These are phyloP conservation scores for Melanotaenia pygmaea DNA, from an alignment of 2,797 vertebrate genomes.

Conservation along the genomic window DNA sequence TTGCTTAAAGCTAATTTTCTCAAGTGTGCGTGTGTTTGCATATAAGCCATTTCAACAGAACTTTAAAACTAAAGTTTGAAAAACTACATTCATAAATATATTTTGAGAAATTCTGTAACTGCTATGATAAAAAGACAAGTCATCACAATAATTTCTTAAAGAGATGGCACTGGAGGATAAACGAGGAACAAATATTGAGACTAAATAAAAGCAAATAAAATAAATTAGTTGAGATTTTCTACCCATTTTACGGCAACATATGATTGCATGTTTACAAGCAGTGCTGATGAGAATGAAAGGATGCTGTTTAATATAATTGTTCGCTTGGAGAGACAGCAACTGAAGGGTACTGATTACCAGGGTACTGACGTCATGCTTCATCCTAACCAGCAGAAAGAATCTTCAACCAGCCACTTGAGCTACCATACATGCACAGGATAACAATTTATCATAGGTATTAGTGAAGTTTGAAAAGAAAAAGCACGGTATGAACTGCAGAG, in stretches of 20 bases:
- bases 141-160: too few relatives aligned
- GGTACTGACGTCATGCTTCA: neutral
- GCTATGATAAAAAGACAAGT: neutral
- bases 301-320: neutral
- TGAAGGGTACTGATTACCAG: neutral
- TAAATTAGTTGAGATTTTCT: too few relatives aligned
- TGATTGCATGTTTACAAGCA: neutral
- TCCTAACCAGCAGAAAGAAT: too few relatives aligned
- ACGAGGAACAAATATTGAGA: too few relatives aligned
- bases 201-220: too few relatives aligned
- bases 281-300: neutral
- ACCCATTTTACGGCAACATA: too few relatives aligned
- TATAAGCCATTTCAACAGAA: slow-evolving; percentile 12
- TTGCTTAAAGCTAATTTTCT: slow-evolving; percentile 41
- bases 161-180: too few relatives aligned
- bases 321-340: neutral
- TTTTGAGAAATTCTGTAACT: neutral
- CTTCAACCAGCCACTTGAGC: too few relatives aligned
- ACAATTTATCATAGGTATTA: too few relatives aligned
- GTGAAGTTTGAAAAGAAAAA: too few relatives aligned
- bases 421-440: too few relatives aligned
- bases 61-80: slow-evolving; percentile 8
- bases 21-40: slow-evolving; percentile 27
- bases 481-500: too few relatives aligned
- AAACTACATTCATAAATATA: neutral